Evolutionary conservation across 2,113 vertebrate genomes (phyloP), one percentile per base, ranked within the genome.

Genomic region (Periophthalmodon schlosseri): DNA sequence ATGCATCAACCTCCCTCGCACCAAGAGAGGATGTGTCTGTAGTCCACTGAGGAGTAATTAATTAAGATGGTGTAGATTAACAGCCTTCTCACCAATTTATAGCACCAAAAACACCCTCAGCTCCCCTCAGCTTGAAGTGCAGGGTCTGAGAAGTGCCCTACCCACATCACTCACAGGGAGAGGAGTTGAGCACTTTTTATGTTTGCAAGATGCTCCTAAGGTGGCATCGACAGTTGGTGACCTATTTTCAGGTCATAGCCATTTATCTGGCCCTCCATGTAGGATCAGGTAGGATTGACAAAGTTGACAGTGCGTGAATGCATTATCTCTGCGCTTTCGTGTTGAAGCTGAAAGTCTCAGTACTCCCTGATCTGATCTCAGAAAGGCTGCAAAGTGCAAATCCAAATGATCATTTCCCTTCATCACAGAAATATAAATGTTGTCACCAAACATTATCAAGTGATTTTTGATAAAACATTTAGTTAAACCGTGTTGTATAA

Each of bases 1-100:
- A 92, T 91, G 88, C 90, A 87, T 88, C 78, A 46, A 70, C 85
- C 69, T 83, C 75, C 74, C 84, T 73, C 72, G 56, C 84, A 75
- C 87, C 68, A 73, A 64, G 69, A 83, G 79, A 87, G 84, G 89
- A 89, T 49, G 2, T 75, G 1, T 75, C 83, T 60, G 84, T 77
- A 86, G 57, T 81, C 75, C 81, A 82, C 81, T 85, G 84, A 70
- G 88, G 82, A 83, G 52, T 56, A 82, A 83, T 72, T 61, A 80
- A 77, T 80, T 83, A 63, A 76, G 36, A 24, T 52, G 81, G 87
- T 88, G 82, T 77, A 47, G 60, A 72, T 77, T 70, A 64, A 78
- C 73, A 44, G 77, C 78, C 86, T 85, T 86, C 84, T 80, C 77
- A 49, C 74, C 84, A 74, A 85, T 83, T 81, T 57, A 68, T 76